Evolutionary conservation across 2,888 invertebrate genomes (phyloP).

Genomic region (Ctena decussata): DNA sequence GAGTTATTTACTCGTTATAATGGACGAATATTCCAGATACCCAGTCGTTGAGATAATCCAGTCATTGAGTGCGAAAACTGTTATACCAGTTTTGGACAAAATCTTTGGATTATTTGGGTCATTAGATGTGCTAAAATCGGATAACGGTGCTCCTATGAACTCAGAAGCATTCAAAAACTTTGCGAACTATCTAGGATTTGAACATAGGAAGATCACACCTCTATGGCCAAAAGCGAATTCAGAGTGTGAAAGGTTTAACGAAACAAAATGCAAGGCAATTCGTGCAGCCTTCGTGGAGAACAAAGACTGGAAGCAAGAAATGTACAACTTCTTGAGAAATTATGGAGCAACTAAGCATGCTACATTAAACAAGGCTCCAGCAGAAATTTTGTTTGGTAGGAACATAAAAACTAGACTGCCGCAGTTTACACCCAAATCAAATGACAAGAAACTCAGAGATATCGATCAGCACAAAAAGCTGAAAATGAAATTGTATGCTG

Average conservation of each 20-base stretch:
- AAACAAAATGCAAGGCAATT: neutral
- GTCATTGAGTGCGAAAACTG: conserved; percentile 40
- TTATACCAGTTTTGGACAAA: conserved; percentile 48
- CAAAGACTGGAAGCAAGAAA: neutral
- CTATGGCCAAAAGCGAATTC: neutral
- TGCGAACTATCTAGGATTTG: conserved; percentile 27
- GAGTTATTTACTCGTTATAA: conserved; percentile 57
- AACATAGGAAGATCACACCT: conserved; percentile 47
- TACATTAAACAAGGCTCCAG: neutral
- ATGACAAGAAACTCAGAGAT: neutral
- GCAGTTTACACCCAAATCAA: neutral
- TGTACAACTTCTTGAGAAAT: neutral
- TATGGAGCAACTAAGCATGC: neutral
- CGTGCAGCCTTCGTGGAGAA: neutral
- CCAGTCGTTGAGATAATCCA: conserved; percentile 57
- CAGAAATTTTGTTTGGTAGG: neutral
- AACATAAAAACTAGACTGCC: neutral
- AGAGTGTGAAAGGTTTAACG: neutral
- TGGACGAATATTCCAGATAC: conserved; percentile 63
- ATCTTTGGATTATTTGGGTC: conserved; percentile 51
- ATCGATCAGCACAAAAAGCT: neutral
- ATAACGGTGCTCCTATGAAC: conserved; percentile 60
- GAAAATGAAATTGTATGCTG: neutral
- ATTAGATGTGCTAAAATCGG: conserved; percentile 48
- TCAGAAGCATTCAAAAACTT: conserved; percentile 42